Percentiles rank a stretch among this genome's conserved stretches.
Conservation (phyloP, 2,888 invertebrate genomes). For the Iphiclides podalirius region DNA sequence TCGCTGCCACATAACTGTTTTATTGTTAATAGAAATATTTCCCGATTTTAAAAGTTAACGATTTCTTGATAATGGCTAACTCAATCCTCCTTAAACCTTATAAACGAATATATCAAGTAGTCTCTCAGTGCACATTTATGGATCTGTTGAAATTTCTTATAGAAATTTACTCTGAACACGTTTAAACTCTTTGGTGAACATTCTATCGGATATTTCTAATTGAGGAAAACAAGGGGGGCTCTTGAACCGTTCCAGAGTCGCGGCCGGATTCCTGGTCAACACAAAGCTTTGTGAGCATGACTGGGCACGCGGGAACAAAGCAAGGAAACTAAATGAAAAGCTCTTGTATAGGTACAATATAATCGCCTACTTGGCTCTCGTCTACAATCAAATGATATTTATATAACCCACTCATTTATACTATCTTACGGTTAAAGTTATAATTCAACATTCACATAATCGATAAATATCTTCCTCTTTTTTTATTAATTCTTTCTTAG, state of each 20-base stretch:
- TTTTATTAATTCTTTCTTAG: no score
- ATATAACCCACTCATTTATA: background rate
- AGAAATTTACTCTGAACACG: background rate
- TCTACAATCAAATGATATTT: background rate
- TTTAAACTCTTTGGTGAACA: slow-evolving; percentile 29
- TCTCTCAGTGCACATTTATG: background rate
- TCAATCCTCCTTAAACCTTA: no score
- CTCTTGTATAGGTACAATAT: slow-evolving; percentile 1
- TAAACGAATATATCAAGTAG: no score
- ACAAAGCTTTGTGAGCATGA: slow-evolving; percentile 4
- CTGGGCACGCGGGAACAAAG: no score
- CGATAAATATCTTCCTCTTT: no score
- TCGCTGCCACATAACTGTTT: no score
- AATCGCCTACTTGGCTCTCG: slow-evolving; percentile 2
- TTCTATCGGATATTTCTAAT: slow-evolving; percentile 41
- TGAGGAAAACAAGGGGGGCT: slow-evolving; percentile 48
- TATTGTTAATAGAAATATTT: background rate
- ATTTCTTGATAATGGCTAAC: no score
- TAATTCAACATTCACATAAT: no score
- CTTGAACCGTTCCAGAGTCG: slow-evolving; percentile 29
- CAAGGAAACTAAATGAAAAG: background rate
- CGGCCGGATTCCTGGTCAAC: slow-evolving; percentile 21
- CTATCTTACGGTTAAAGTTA: no score
- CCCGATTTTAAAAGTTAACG: no score
- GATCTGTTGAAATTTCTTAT: background rate